Evolutionary conservation across 1,140 invertebrate genomes (phyloP), one percentile per base, ranked within the genome.

Genomic region (Chymomyza costata): DNA sequence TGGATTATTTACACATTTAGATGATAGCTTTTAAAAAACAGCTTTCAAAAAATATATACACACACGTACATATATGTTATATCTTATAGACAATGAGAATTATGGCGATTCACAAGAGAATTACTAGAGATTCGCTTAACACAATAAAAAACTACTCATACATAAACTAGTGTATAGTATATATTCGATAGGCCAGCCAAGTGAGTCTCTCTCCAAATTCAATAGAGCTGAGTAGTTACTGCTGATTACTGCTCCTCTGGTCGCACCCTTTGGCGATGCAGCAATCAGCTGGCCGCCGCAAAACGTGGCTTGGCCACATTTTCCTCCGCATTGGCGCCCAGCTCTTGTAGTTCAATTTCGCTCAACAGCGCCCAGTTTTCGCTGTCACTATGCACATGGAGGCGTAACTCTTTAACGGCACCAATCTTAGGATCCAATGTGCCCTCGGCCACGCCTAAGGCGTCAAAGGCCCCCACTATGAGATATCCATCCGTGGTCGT

Each of bases 301-400:
- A 53, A 64, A 2, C 55, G 58, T 5, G 66, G 69, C 39, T 66
- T 81, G 0, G 52, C 71, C 1, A 45, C 47, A 64, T 65, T 78
- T 8, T 18, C 45, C 11, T 70, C 68, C 31, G 45, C 80, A 25
- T 48, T 78, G 35, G 49, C 60, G 16, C 57, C 58, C 39, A 55
- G 44, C n/a, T 86, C 86, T 89, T 88, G 96, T 92, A 84, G 55
- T 28, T 84, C 82, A 31, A 84, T 84, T 90, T 97, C 95, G 80
- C 93, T 96, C 11, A 97, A 87, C 65, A 97, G 93, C 0, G 93
- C 93, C 95, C 95, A 97, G 84, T 94, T 94, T 52, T 93, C 91
- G 85, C 93, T 95, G 70, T 95, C 91, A 59, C 89, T 90, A 54
- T 93, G 92, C 21, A 96, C 91, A 46, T 89, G 90, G 15, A 97